Conservation (phyloP, 2,888 invertebrate genomes). For the Acrobasis suavella region DNA sequence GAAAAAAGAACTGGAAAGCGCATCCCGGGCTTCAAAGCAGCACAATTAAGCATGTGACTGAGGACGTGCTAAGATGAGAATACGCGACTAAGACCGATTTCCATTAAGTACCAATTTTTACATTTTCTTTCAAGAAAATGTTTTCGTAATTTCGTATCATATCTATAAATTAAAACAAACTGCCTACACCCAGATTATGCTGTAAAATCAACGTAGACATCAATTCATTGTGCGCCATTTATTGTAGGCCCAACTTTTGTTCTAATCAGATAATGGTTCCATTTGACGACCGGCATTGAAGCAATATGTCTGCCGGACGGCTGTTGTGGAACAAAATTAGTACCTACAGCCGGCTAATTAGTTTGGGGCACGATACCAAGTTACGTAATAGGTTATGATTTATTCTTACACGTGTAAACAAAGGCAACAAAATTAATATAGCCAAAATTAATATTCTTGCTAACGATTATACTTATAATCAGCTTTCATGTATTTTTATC, state of each 20-base stretch:
- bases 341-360: not conserved
- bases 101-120: too few relatives aligned
- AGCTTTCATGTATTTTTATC: too few relatives aligned
- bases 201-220: not conserved
- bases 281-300: not conserved
- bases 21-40: too few relatives aligned
- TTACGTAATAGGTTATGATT: not conserved
- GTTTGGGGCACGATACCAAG: not conserved
- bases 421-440: not conserved
- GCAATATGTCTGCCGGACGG: not conserved
- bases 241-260: not conserved
- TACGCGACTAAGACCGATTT: too few relatives aligned
- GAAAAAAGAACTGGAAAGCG: too few relatives aligned
- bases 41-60: too few relatives aligned
- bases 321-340: not conserved
- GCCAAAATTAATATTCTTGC: too few relatives aligned
- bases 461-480: too few relatives aligned
- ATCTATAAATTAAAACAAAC: not conserved
- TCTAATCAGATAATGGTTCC: not conserved
- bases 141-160: not conserved
- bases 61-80: too few relatives aligned
- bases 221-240: not conserved
- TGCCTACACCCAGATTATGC: not conserved
- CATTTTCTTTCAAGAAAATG: not conserved
- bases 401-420: not conserved